Percentiles rank a stretch among this genome's conserved stretches.
These are phyloP conservation scores for Heliocidaris erythrogramma DNA, from an alignment of 35 echinoderm and acorn worm species.

Conservation along the genomic window DNA sequence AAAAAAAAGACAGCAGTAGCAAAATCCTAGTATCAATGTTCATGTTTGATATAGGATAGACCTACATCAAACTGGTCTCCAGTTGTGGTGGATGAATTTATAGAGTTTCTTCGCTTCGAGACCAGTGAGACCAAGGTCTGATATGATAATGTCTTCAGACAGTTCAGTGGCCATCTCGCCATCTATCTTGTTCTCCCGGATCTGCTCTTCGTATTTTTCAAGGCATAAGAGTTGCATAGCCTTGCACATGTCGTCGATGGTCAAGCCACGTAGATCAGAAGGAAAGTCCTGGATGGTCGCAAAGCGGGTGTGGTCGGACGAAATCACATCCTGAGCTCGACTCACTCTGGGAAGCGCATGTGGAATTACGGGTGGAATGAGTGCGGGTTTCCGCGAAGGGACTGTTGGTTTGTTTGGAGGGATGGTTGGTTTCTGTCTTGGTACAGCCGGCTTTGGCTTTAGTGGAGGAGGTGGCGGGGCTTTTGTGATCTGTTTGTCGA, in stretches of 20 bases:
- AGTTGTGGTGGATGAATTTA: slow-evolving; percentile 42
- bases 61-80: slow-evolving; percentile 32
- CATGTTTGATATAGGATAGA: not conserved
- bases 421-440: not conserved
- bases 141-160: not conserved
- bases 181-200: slow-evolving; percentile 14
- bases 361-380: not conserved
- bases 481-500: not conserved
- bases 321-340: not conserved
- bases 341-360: not conserved
- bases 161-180: slow-evolving; percentile 38
- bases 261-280: not conserved
- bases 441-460: slow-evolving; percentile 5
- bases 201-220: not conserved
- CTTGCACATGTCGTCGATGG: slow-evolving; percentile 35
- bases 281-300: slow-evolving; percentile 2
- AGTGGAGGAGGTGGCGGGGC: not conserved
- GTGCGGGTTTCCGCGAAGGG: not conserved
- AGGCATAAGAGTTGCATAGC: not conserved
- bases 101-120: slow-evolving; percentile 24
- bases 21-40: not conserved
- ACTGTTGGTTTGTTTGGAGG: not conserved
- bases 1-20: not conserved
- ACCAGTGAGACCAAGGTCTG: not conserved
- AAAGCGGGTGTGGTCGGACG: not conserved